phyloP scores from a whole-genome alignment of 2,113 vertebrate genomes.

The Panthera uncia region DNA sequence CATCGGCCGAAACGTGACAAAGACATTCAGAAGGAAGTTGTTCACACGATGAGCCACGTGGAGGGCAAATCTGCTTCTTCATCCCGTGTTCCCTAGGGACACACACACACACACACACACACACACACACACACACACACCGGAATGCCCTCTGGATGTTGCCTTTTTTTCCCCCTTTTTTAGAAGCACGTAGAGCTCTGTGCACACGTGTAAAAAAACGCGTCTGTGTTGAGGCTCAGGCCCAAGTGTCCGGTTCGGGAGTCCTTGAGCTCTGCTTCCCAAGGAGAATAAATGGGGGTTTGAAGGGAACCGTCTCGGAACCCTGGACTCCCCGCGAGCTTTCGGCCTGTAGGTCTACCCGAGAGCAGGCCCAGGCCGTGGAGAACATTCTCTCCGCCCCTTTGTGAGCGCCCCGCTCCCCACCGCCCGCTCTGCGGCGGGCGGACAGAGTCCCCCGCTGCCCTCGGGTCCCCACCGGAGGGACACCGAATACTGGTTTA shows the following conservation, averaged over 20 bases:
- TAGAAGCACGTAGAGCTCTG: background rate
- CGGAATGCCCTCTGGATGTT: background rate
- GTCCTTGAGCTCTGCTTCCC: fast-evolving
- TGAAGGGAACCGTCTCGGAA: too few relatives aligned
- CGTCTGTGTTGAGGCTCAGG: background rate
- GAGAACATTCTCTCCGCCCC: background rate
- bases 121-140: background rate
- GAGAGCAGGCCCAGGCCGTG: fast-evolving
- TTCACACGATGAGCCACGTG: too few relatives aligned
- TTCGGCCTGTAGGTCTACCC: too few relatives aligned
- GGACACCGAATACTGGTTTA: background rate
- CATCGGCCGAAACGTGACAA: background rate
- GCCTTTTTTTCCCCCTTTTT: background rate
- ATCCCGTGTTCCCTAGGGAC: background rate
- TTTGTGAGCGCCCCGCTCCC: background rate
- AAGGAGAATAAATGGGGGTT: background rate
- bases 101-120: background rate
- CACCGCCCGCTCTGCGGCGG: too few relatives aligned
- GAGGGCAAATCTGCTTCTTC: background rate
- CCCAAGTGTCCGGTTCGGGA: background rate
- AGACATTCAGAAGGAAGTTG: background rate
- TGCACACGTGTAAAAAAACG: too few relatives aligned
- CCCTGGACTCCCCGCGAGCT: background rate
- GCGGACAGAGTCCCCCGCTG: too few relatives aligned
- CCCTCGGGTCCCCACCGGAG: background rate